Conservation (phyloP, 1,140 invertebrate genomes). For the Aphelenchoides besseyi region DNA sequence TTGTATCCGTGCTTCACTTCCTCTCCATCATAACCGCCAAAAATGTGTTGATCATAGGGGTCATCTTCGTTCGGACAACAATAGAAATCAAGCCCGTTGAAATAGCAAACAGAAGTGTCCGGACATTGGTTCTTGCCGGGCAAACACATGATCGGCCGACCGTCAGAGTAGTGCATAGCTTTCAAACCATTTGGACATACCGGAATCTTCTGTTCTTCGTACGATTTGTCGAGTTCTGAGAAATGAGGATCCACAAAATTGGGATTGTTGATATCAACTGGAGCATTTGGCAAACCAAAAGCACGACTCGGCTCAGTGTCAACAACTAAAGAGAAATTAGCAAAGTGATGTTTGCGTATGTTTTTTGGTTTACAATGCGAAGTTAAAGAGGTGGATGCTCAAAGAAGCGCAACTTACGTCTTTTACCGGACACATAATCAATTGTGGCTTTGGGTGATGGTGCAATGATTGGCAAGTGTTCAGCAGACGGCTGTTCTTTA, state of each 20-base stretch:
- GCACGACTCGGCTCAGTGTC: neutral
- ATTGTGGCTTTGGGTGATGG: constrained; percentile 31
- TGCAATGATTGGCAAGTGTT: constrained; percentile 35
- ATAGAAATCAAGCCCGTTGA: constrained; percentile 62
- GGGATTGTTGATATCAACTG: constrained; percentile 5
- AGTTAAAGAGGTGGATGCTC: too few relatives aligned
- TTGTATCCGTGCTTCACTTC: constrained; percentile 61
- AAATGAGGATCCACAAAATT: constrained; percentile 13
- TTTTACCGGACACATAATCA: constrained; percentile 20
- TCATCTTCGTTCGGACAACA: constrained; percentile 61
- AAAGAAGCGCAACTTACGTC: constrained; percentile 19
- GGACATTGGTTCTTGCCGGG: constrained; percentile 61
- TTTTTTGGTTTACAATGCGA: too few relatives aligned
- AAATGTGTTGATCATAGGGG: constrained; percentile 61
- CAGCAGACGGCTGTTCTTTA: constrained; percentile 23
- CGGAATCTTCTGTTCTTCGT: constrained; percentile 20
- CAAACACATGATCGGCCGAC: constrained; percentile 58
- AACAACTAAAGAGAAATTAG: neutral
- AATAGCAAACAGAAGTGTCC: constrained; percentile 59
- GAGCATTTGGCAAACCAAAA: neutral
- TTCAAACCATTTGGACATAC: constrained; percentile 49
- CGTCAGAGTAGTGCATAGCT: constrained; percentile 47
- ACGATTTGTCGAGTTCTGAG: neutral
- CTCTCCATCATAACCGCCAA: constrained; percentile 60
- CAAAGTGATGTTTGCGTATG: too few relatives aligned